Percentiles rank a stretch among this genome's conserved stretches.
These are phyloP conservation scores for Papilio aristodemus DNA, from an alignment of 1,140 invertebrate genomes.

Conservation along the genomic window DNA sequence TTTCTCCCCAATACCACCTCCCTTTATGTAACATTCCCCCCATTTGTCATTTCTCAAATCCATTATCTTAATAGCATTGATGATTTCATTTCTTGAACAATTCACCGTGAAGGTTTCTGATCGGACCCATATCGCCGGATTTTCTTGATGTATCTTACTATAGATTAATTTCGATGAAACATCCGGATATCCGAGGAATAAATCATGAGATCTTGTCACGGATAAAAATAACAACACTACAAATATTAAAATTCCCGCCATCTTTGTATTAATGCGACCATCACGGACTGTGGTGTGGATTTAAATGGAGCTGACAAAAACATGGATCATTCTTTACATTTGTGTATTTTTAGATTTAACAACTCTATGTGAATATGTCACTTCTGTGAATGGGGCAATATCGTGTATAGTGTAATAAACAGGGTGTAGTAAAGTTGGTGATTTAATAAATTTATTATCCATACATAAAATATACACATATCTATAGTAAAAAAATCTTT, in stretches of 20 bases:
- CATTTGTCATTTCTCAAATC: slow-evolving; percentile 64
- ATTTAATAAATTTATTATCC: not conserved
- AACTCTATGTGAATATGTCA: slow-evolving; percentile 16
- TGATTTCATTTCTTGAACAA: slow-evolving; percentile 56
- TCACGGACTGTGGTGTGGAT: not conserved
- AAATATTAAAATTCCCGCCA: slow-evolving; percentile 18
- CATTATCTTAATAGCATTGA: slow-evolving; percentile 59
- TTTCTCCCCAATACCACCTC: slow-evolving; percentile 60
- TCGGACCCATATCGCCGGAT: slow-evolving; percentile 66
- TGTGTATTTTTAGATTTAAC: slow-evolving; percentile 31
- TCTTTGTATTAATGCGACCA: slow-evolving; percentile 1
- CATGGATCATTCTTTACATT: not conserved
- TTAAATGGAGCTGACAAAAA: slow-evolving; percentile 8
- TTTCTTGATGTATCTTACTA: slow-evolving; percentile 63
- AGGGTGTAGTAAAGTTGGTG: slow-evolving; percentile 11
- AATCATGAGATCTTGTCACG: slow-evolving; percentile 51
- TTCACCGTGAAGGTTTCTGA: slow-evolving; percentile 63
- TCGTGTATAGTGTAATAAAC: not conserved
- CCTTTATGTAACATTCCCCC: slow-evolving; percentile 60
- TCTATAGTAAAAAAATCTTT: not conserved
- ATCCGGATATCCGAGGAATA: slow-evolving; percentile 50
- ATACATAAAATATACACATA: not conserved
- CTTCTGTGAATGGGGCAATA: slow-evolving; percentile 22
- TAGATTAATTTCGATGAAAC: slow-evolving; percentile 56
- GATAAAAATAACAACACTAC: slow-evolving; percentile 34